A percentile compares a stretch with the other conserved stretches of the same genome.
Conservation (phyloP, 2,113 vertebrate species). For the Tupaia tana region DNA sequence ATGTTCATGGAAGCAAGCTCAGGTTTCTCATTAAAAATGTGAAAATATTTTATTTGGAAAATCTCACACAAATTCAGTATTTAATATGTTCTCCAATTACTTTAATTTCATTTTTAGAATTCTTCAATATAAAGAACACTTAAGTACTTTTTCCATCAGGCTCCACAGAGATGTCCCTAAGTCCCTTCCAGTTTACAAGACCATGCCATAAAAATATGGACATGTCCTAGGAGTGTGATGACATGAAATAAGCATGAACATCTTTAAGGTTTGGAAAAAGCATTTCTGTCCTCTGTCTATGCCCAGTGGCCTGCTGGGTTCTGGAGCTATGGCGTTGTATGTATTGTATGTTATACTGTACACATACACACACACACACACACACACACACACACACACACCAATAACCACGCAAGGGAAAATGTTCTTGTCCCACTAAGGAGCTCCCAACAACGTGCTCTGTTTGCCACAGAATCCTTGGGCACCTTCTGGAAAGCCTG, state of each 20-base stretch:
- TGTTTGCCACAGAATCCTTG: background rate
- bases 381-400: too few relatives aligned
- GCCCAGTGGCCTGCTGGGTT: background rate
- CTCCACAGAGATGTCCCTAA: background rate
- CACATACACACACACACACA: too few relatives aligned
- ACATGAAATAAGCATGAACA: background rate
- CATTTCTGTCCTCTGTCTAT: background rate
- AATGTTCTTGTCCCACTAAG: background rate
- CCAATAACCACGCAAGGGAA: too few relatives aligned
- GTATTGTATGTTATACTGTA: too few relatives aligned
- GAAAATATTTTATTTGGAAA: conserved; percentile 77
- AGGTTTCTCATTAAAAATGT: conserved; percentile 70
- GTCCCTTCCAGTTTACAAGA: background rate
- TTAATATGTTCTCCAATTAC: conserved; percentile 59
- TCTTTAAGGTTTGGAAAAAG: background rate
- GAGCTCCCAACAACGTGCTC: background rate
- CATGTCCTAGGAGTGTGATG: background rate
- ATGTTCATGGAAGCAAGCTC: conserved; percentile 51
- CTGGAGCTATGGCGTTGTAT: background rate
- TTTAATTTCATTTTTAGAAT: conserved; percentile 61
- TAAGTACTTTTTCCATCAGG: conserved; percentile 57
- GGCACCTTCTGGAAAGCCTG: background rate
- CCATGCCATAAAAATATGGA: background rate
- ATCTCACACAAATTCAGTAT: conserved; percentile 43
- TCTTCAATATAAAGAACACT: conserved; percentile 67